phyloP scores from a whole-genome alignment of 2,888 invertebrate species.

The Chaetogeoica ovagalla region DNA sequence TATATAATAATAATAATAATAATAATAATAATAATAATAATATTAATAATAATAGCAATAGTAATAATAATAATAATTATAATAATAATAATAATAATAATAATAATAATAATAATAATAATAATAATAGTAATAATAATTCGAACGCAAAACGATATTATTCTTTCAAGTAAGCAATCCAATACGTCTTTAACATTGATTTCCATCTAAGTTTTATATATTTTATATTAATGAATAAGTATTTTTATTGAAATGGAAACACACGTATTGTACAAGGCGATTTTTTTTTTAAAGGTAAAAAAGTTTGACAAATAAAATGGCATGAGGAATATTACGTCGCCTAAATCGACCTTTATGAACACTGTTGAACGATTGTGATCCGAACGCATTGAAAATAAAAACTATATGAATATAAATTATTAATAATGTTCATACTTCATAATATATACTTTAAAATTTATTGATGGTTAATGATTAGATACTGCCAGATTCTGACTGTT shows the following conservation, averaged over 20 bases:
- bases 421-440: conserved; percentile 23
- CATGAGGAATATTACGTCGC: conserved; percentile 12
- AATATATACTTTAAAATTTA: not conserved
- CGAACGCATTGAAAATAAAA: conserved; percentile 13
- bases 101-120: too few species aligned
- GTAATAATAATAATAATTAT: too few species aligned
- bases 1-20: too few species aligned
- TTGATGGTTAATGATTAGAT: conserved; percentile 6
- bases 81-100: too few species aligned
- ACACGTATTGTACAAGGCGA: not conserved
- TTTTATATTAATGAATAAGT: too few species aligned
- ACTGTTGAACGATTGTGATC: not conserved
- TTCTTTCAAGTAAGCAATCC: too few species aligned
- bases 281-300: conserved; percentile 6
- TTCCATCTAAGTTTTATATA: too few species aligned
- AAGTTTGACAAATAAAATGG: conserved; percentile 29
- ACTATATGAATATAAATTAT: not conserved
- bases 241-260: not conserved
- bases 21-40: too few species aligned
- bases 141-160: too few species aligned
- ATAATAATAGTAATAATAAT: too few species aligned
- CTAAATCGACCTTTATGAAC: conserved; percentile 44
- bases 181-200: too few species aligned
- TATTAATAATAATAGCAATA: too few species aligned
- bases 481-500: conserved; percentile 18